Evolutionary conservation across 2,797 vertebrate species (phyloP), one percentile per base, ranked within the genome.

Genomic region (Ispidina picta): DNA sequence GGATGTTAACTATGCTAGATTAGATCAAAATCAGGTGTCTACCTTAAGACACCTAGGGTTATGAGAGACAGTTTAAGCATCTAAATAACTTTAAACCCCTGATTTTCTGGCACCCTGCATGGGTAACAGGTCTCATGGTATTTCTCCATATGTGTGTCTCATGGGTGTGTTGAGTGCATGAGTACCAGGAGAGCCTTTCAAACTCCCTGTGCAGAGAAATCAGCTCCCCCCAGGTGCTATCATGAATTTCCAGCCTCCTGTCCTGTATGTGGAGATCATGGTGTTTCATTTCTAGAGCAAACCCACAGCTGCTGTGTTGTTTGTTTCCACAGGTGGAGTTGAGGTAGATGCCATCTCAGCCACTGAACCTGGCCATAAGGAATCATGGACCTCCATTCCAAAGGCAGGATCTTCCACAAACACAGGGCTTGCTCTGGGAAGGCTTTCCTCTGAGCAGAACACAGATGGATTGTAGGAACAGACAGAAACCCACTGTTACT

Each of bases 291-390:
- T 90, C 90, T 85, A 39, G 14, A 69, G 78, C 83, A 92, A 80
- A 66, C 15, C 56, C 78, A 46, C 92, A 96, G 92, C 91, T 90
- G 86, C 90, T 64, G 58, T 0, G 0, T 8, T 90, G 86, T 90
- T 96, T 96, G 89, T 96, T 96, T 94, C 94, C 82, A 93, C 92
- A 95, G 94, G 88, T 94, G 92, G 72, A 21, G 72, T 74, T 94
- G 84, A 86, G 87, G 70, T 78, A 66, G 90, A 87, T 85, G 90
- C 66, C 33, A 3, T 66, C 63, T 86, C 70, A 93, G 92, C 94
- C 95, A 78, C 73, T 22, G 35, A 92, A 77, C 66, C 74, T 83
- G 72, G 80, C 84, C 48, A 28, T 78, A 84, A 93, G 94, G 87
- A 95, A 81, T 78, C 88, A 35, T 2, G 65, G 63, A 85, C 60